These are phyloP conservation scores for Leucozona laternaria DNA, from an alignment of 2,888 invertebrate species.

Conservation along the genomic window DNA sequence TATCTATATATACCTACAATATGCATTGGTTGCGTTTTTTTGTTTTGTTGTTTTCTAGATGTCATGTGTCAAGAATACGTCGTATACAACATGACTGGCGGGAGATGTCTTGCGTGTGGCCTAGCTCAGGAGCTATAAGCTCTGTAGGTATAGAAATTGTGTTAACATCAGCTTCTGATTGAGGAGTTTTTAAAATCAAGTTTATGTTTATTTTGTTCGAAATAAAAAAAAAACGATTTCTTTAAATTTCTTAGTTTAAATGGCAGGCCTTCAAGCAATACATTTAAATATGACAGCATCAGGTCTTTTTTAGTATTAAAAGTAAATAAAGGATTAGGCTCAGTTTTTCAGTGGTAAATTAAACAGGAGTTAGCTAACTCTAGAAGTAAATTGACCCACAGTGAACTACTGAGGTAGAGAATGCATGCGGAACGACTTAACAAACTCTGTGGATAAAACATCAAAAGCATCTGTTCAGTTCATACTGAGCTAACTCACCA, in stretches of 20 bases:
- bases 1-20: slow-evolving; percentile 42
- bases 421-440: too few species aligned
- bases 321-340: too few species aligned
- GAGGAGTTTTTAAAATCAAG: slow-evolving; percentile 3
- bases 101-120: slow-evolving; percentile 57
- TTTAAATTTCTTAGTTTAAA: not conserved
- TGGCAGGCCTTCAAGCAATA: not conserved
- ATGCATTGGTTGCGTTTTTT: not conserved
- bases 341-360: too few species aligned
- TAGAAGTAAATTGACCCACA: too few species aligned
- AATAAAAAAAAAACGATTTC: not conserved
- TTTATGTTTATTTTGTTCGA: not conserved
- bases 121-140: slow-evolving; percentile 32
- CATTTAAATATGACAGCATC: not conserved
- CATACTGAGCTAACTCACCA: too few species aligned
- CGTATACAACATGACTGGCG: slow-evolving; percentile 26
- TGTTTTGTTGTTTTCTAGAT: slow-evolving; percentile 16
- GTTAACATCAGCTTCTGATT: slow-evolving; percentile 5
- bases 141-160: not conserved
- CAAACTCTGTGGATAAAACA: too few species aligned
- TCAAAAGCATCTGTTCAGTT: too few species aligned
- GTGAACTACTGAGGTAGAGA: too few species aligned
- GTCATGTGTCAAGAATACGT: slow-evolving; percentile 53
- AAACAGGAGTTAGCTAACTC: too few species aligned
- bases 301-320: not conserved